These are phyloP conservation scores for Hirundichthys speculiger DNA, from an alignment of 2,113 vertebrate species.

Conservation along the genomic window DNA sequence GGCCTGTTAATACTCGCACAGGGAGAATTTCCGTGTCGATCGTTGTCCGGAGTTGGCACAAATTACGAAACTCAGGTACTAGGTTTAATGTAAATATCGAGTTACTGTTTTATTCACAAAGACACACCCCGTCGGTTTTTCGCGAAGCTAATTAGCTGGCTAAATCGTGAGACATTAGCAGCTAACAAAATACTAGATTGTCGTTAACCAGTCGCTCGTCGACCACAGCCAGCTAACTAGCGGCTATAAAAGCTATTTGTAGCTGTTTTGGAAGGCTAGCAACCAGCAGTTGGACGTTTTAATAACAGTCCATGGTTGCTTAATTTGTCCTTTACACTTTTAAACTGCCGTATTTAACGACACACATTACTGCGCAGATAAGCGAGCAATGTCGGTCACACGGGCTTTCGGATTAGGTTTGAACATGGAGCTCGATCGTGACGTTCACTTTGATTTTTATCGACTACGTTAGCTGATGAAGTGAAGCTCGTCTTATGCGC, in stretches of 20 bases:
- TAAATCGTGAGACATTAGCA: conserved; percentile 74
- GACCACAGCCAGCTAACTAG: conserved; percentile 75
- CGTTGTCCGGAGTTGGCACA: background rate
- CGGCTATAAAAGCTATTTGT: conserved; percentile 76
- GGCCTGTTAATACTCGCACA: conserved; percentile 71
- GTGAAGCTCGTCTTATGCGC: conserved; percentile 34
- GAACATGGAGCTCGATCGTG: background rate
- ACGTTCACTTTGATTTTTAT: conserved; percentile 48
- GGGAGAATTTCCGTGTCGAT: conserved; percentile 61
- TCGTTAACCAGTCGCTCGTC: conserved; percentile 66
- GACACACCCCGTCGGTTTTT: conserved; percentile 29
- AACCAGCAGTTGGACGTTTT: conserved; percentile 18
- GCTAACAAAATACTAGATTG: conserved; percentile 76
- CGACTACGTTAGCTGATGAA: conserved; percentile 44
- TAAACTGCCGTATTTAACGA: no score
- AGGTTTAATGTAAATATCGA: conserved; percentile 18
- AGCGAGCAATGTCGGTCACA: background rate
- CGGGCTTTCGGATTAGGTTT: conserved; percentile 21
- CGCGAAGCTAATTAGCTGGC: conserved; percentile 80
- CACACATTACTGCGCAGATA: background rate
- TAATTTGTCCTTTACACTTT: fast-evolving
- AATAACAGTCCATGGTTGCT: background rate
- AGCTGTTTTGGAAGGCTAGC: conserved; percentile 69
- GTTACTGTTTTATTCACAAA: fast-evolving
- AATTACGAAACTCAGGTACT: fast-evolving